A percentile compares a stretch with the other conserved stretches of the same genome.
phyloP scores from a whole-genome alignment of 2,113 vertebrate species.

The Emydocephalus ijimae region DNA sequence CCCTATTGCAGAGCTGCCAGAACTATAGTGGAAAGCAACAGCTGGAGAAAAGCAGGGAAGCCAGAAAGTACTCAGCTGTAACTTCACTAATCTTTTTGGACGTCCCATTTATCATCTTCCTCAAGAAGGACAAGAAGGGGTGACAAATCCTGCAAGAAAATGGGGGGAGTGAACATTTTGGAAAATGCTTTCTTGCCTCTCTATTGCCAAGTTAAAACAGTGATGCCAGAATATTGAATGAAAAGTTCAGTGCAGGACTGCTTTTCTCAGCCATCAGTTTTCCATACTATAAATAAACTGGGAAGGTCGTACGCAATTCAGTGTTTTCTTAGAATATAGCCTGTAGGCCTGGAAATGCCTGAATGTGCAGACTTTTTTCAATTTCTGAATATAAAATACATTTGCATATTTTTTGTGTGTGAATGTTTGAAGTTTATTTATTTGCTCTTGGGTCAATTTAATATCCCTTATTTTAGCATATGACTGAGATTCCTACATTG shows the following conservation, averaged over 20 bases:
- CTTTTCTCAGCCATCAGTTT: background rate
- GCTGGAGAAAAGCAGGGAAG: constrained; percentile 61
- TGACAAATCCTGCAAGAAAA: constrained; percentile 8
- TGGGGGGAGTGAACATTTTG: background rate
- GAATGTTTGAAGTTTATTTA: background rate
- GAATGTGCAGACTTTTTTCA: background rate
- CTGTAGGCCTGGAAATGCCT: background rate
- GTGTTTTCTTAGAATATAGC: background rate
- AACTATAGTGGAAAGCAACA: constrained; percentile 55
- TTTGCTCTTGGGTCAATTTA: background rate
- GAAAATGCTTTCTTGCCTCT: background rate
- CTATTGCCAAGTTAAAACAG: background rate
- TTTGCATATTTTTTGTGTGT: background rate
- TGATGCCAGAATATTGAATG: background rate
- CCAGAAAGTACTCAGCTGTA: constrained; percentile 60
- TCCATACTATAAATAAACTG: background rate
- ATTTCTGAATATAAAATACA: background rate
- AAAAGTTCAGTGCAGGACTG: background rate
- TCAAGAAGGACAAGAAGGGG: constrained; percentile 50
- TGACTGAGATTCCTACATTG: background rate
- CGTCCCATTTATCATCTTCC: constrained; percentile 67
- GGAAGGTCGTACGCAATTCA: background rate
- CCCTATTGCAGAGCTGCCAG: constrained; percentile 43
- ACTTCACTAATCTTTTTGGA: constrained; percentile 65
- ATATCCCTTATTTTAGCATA: background rate